These are phyloP conservation scores for Caiman crocodilus DNA, from an alignment of 2,797 vertebrate genomes.

Conservation along the genomic window DNA sequence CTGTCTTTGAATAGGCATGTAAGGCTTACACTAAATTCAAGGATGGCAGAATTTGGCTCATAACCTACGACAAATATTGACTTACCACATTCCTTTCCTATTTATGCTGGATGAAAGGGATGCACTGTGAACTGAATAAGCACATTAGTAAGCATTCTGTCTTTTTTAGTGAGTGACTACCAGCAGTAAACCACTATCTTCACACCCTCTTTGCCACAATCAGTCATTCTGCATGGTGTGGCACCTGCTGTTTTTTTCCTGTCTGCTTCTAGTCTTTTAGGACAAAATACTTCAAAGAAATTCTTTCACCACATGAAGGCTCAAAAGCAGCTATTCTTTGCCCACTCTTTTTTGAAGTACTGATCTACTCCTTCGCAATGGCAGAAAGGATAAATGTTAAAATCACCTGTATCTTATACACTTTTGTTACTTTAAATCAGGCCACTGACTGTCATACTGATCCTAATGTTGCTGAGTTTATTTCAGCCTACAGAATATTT, in stretches of 20 bases:
- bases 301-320: neutral
- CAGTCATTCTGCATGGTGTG: neutral
- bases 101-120: conserved; percentile 54
- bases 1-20: neutral
- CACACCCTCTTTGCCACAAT: neutral
- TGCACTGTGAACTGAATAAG: conserved; percentile 9
- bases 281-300: neutral
- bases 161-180: neutral
- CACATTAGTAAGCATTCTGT: neutral
- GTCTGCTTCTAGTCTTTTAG: neutral
- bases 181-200: neutral
- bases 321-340: neutral
- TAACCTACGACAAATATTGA: conserved; percentile 12
- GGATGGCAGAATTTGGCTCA: conserved; percentile 13
- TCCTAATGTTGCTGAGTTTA: neutral
- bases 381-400: neutral
- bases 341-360: neutral
- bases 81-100: conserved; percentile 37
- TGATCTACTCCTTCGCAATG: neutral
- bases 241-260: neutral
- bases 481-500: neutral
- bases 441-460: neutral
- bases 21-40: conserved; percentile 20
- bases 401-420: neutral
- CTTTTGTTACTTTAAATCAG: neutral